Conservation (phyloP, 2,113 vertebrate genomes). For the Copsychus sechellarum region DNA sequence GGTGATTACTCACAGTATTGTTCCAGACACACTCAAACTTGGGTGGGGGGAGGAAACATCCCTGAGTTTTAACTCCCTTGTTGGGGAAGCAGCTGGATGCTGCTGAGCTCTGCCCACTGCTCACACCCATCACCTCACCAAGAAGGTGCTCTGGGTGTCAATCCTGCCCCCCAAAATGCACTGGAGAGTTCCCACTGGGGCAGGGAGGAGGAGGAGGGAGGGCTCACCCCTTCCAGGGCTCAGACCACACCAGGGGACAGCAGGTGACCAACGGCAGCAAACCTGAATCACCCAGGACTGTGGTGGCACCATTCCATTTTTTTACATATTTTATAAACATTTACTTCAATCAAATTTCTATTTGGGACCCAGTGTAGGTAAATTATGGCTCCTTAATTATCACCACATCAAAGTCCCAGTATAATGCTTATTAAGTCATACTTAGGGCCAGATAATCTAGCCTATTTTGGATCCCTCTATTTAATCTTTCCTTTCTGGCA, state of each 20-base stretch:
- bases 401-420: not conserved
- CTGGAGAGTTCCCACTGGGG: not conserved
- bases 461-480: constrained; percentile 63
- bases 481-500: constrained; percentile 66
- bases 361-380: not conserved
- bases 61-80: not conserved
- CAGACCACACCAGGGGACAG: rapidly evolving
- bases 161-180: not conserved
- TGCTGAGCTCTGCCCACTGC: not conserved
- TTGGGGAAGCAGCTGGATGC: not conserved
- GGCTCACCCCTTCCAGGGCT: not conserved
- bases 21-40: constrained; percentile 8
- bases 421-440: constrained; percentile 61
- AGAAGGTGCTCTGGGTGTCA: not conserved
- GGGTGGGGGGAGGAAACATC: not conserved
- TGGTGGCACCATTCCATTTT: not conserved
- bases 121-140: not conserved
- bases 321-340: not conserved
- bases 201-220: not conserved
- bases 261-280: not conserved
- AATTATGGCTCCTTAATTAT: constrained; percentile 49
- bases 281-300: not conserved
- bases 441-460: constrained; percentile 64
- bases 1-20: constrained; percentile 18
- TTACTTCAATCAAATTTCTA: not conserved